Conservation (phyloP, 1,140 invertebrate genomes). For the Heliconius hewitsoni region DNA sequence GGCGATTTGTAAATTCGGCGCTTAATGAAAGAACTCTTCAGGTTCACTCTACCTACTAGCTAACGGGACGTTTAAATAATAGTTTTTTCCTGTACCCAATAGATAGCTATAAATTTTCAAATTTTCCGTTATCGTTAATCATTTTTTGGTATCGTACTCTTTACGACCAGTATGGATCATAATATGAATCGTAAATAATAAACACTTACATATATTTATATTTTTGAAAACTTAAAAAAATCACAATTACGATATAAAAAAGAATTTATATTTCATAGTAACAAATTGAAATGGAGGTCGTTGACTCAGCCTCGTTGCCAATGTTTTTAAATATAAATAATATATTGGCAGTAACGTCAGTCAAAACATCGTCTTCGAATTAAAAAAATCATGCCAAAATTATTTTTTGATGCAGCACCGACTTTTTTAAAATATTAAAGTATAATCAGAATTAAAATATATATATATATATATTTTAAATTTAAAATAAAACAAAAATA, state of each 20-base stretch:
- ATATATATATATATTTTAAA: too few relatives aligned
- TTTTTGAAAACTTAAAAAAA: background rate
- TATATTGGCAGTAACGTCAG: background rate
- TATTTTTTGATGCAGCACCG: background rate
- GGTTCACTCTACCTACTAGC: too few relatives aligned
- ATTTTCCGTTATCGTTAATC: too few relatives aligned
- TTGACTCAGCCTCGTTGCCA: background rate
- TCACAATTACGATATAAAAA: background rate
- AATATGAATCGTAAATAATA: background rate
- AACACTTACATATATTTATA: constrained; percentile 5
- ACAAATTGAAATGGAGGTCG: constrained; percentile 7
- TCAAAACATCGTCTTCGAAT: background rate
- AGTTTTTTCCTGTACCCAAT: too few relatives aligned
- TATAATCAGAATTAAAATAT: too few relatives aligned
- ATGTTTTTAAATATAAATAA: constrained; percentile 14
- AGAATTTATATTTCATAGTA: background rate
- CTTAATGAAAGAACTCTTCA: too few relatives aligned
- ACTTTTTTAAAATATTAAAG: background rate
- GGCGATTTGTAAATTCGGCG: too few relatives aligned
- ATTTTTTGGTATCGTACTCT: background rate
- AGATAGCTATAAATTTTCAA: too few relatives aligned
- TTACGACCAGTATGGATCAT: background rate
- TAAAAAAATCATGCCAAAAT: constrained; percentile 1
- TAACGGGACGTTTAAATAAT: too few relatives aligned
- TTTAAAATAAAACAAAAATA: too few relatives aligned